phyloP scores from a whole-genome alignment of 2,888 invertebrate genomes.

The Eudasyphora cyanicolor region DNA sequence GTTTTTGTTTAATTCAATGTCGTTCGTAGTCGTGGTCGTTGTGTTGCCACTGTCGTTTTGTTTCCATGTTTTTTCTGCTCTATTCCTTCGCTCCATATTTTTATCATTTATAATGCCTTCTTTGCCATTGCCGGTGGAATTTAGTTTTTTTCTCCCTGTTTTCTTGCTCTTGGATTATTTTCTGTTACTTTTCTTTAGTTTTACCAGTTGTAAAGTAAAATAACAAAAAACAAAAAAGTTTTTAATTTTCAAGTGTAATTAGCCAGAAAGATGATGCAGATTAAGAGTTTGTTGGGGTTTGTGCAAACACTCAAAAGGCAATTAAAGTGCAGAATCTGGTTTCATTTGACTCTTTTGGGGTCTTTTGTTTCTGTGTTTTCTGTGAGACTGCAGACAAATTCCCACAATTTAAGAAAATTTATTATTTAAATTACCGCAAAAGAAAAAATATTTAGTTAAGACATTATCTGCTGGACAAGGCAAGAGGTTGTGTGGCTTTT shows the following conservation, averaged over 20 bases:
- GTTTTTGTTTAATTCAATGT: too few species aligned
- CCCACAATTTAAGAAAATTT: conserved; percentile 23
- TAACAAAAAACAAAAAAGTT: conserved; percentile 55
- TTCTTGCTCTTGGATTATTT: neutral
- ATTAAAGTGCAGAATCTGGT: conserved; percentile 47
- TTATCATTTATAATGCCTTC: conserved; percentile 27
- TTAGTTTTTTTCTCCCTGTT: neutral
- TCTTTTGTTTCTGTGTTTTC: neutral
- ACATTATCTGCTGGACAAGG: too few species aligned
- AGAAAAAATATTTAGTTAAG: too few species aligned
- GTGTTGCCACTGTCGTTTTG: neutral
- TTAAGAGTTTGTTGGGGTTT: conserved; percentile 46
- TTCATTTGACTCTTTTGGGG: neutral
- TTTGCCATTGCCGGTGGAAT: neutral
- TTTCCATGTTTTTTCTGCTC: conserved; percentile 40
- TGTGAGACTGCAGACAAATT: conserved; percentile 1
- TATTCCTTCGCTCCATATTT: conserved; percentile 11
- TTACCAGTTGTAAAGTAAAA: conserved; percentile 20
- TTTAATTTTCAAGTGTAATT: conserved; percentile 68
- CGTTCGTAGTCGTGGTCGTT: too few species aligned
- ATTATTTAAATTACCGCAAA: too few species aligned
- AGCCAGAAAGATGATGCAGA: conserved; percentile 67
- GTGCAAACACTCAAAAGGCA: conserved; percentile 60
- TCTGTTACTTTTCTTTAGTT: conserved; percentile 26
- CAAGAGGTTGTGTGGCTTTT: too few species aligned